Conservation (phyloP, 2,113 vertebrate genomes). For the Tyrannus savana region DNA sequence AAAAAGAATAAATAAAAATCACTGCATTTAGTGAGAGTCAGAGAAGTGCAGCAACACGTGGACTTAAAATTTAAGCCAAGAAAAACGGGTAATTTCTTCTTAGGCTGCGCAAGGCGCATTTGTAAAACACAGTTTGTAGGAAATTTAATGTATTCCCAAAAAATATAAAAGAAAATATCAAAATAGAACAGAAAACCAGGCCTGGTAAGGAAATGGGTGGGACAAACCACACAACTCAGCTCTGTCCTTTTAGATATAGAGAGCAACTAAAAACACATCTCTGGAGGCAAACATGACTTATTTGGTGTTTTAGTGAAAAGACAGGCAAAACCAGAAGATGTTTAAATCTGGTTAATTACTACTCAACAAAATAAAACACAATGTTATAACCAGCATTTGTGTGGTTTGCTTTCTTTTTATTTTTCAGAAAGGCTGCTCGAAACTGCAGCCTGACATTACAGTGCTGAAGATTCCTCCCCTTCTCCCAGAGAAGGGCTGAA, state of each 20-base stretch:
- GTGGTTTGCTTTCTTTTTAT: not conserved
- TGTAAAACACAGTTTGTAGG: fast-evolving
- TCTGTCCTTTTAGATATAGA: not conserved
- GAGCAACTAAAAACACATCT: not conserved
- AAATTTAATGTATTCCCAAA: not conserved
- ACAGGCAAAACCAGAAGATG: not conserved
- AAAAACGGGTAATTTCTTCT: not conserved
- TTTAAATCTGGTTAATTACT: conserved; percentile 3
- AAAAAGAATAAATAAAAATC: not conserved
- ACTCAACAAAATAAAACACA: not conserved
- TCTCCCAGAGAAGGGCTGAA: not conserved
- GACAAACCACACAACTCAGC: not conserved
- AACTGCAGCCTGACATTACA: not conserved
- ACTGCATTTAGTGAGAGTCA: not conserved
- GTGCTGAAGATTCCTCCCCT: not conserved
- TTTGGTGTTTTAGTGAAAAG: not conserved
- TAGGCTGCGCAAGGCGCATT: not conserved
- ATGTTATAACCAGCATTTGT: not conserved
- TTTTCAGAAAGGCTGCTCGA: not conserved
- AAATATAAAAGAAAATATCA: not conserved
- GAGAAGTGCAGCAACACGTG: not conserved
- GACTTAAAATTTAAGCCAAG: not conserved
- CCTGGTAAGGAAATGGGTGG: not conserved
- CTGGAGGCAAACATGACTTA: not conserved
- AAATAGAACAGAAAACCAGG: not conserved